These are phyloP conservation scores for Syngnathus acus DNA, from an alignment of 2,797 vertebrate species.

Conservation along the genomic window DNA sequence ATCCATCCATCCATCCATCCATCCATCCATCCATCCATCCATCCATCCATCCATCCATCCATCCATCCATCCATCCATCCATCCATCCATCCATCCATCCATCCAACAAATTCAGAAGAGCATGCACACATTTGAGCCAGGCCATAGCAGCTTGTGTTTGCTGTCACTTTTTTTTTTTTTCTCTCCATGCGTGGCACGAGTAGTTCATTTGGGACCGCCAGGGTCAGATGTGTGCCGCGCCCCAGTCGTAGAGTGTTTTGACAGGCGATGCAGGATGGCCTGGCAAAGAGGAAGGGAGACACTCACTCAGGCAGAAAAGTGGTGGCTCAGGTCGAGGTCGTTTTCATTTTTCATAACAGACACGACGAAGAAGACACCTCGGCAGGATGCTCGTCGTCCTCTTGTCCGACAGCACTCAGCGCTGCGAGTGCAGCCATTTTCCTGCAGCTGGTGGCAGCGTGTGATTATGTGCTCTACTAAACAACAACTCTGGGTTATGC, in stretches of 20 bases:
- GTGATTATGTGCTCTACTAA: slow-evolving; percentile 79
- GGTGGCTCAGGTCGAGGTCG: slow-evolving; percentile 1
- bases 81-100: background rate
- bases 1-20: background rate
- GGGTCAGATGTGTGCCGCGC: slow-evolving; percentile 43
- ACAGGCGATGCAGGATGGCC: slow-evolving; percentile 40
- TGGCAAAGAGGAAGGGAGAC: slow-evolving; percentile 19
- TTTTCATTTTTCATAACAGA: slow-evolving; percentile 14
- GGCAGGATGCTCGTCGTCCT: slow-evolving; percentile 15
- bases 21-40: background rate
- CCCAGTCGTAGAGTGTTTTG: slow-evolving; percentile 40
- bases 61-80: background rate
- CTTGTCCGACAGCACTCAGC: slow-evolving; percentile 26
- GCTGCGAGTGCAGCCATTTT: slow-evolving; percentile 51
- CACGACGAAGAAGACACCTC: slow-evolving; percentile 14
- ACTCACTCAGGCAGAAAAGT: slow-evolving; percentile 1
- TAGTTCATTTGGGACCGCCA: slow-evolving; percentile 45
- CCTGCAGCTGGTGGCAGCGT: slow-evolving; percentile 71
- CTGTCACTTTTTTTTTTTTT: slow-evolving; percentile 1
- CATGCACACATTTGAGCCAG: slow-evolving; percentile 21
- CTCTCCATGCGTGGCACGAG: slow-evolving; percentile 26
- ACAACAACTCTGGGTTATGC: slow-evolving; percentile 62
- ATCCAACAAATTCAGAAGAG: background rate
- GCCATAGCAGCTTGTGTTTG: slow-evolving; percentile 25
- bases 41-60: background rate